Evolutionary conservation across 23 tunicate species (phyloP).

Genomic region (Styela clava): DNA sequence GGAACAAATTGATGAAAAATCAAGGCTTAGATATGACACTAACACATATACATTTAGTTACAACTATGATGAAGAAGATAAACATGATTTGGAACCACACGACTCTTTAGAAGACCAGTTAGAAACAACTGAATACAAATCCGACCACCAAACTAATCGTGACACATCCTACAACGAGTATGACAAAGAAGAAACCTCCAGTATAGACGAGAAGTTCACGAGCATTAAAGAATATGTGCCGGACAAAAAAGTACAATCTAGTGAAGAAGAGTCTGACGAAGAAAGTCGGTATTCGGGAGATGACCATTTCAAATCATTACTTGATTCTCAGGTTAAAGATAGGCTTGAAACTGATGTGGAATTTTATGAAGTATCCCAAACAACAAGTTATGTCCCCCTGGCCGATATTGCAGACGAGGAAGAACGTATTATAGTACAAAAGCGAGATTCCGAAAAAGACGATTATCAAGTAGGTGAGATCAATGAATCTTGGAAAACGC

Average conservation of each 20-base stretch:
- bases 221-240: constrained; percentile 19
- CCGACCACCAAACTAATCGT: too few relatives aligned
- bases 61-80: neutral
- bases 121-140: too few relatives aligned
- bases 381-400: neutral
- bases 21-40: neutral
- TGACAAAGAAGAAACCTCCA: neutral
- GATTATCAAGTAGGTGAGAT: neutral
- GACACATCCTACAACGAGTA: neutral
- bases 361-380: neutral
- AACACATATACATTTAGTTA: neutral
- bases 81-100: neutral
- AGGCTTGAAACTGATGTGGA: neutral
- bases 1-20: neutral
- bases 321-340: neutral
- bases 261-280: neutral
- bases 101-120: neutral
- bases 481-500: neutral
- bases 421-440: neutral
- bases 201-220: neutral
- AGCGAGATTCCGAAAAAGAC: neutral
- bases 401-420: neutral
- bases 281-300: neutral
- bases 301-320: neutral
- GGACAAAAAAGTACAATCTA: neutral